Evolutionary conservation across 2,797 vertebrate species (phyloP), one percentile per base, ranked within the genome.

Genomic region (Sandelia bainsii): DNA sequence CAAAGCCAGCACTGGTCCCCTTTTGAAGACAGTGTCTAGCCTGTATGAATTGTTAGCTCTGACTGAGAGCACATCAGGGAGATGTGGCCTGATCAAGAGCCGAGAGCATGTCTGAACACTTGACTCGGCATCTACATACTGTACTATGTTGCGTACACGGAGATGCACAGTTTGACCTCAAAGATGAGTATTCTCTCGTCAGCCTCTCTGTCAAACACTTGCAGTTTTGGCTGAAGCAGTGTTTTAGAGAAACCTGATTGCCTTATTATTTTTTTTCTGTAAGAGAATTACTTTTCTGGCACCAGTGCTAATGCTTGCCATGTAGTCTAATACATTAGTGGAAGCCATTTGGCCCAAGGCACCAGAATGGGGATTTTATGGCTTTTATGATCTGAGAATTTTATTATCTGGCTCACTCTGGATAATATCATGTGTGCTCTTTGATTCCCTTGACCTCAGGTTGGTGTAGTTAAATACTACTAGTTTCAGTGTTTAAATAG

Each of bases 371-470:
- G 63, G 72, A 81, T 90, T 92, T 89, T 85, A 92, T 91, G 85
- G 87, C 68, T 90, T 93, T 93, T 93, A 92, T 91, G 89, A 92
- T 92, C 79, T 88, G 79, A 87, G 62, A 77, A 83, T 87, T 92
- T 92, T 91, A 91, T 90, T 91, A 91, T 92, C 89, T 87, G 63
- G 59, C 77, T 84, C 75, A 80, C 77, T 86, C 80, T 83, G 80
- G 71, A 82, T 92, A 86, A 87, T 90, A 80, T 71, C 83, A 88
- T 66, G 77, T 77, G 76, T 85, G 80, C 81, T 77, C 62, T 91
- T 86, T 90, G 84, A 89, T 90, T 89, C 72, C 69, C 60, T 53
- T 84, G 72, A 92, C 89, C 88, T 83, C 72, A 82, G 80, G 71
- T 89, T 77, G 73, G 66, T 85, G 61, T 82, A 59, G 64, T 90